Evolutionary conservation across 2,113 vertebrate species (phyloP).

Genomic region (Drymodes brunneopygia): DNA sequence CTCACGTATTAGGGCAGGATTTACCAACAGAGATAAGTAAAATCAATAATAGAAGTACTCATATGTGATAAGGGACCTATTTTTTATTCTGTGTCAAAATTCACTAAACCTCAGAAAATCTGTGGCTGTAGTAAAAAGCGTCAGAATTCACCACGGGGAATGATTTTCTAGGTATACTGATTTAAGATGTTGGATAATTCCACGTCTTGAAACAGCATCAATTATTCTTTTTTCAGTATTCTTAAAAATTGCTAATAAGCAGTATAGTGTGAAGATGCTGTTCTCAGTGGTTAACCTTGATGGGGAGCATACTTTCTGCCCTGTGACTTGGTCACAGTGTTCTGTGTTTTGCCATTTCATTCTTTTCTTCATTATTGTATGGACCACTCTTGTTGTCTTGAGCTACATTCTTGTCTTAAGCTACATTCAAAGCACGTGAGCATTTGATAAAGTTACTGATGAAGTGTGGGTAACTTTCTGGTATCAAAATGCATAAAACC

Average conservation of each 20-base stretch:
- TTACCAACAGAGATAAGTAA: background rate
- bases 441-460: background rate
- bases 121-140: background rate
- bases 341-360: background rate
- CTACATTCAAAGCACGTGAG: background rate
- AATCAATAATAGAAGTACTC: background rate
- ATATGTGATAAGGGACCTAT: background rate
- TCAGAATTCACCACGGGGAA: background rate
- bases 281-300: background rate
- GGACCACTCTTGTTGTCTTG: background rate
- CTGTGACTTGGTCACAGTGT: background rate
- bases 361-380: background rate
- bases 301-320: background rate
- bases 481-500: background rate
- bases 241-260: background rate
- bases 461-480: background rate
- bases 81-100: background rate
- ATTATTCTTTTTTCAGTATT: background rate
- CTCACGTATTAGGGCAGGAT: background rate
- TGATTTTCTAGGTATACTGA: background rate
- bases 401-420: background rate
- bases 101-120: background rate
- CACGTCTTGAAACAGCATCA: background rate
- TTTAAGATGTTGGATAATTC: background rate
- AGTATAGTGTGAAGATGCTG: background rate